Conservation (phyloP, 2,888 invertebrate genomes). For the Tyria jacobaeae region DNA sequence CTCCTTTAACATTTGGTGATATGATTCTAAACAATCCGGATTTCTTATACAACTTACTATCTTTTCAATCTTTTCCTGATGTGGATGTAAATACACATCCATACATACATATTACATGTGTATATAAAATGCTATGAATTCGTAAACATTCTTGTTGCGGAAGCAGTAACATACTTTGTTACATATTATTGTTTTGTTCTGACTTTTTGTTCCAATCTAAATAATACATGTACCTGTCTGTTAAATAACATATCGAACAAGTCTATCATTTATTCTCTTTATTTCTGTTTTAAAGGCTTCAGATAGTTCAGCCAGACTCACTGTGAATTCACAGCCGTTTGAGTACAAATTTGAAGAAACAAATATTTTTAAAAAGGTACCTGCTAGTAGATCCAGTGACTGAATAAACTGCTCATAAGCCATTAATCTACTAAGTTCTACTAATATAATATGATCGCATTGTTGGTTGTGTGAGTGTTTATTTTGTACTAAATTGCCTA, state of each 20-base stretch:
- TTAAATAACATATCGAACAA: not conserved
- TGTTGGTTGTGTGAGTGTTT: too few species aligned
- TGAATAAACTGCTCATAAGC: too few species aligned
- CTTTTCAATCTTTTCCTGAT: constrained; percentile 14
- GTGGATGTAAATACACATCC: not conserved
- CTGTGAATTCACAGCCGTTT: too few species aligned
- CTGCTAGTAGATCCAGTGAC: too few species aligned
- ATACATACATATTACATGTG: not conserved
- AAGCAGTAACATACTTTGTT: constrained; percentile 19
- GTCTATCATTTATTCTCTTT: not conserved
- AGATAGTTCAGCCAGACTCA: too few species aligned
- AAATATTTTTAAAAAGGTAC: too few species aligned
- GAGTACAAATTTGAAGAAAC: too few species aligned
- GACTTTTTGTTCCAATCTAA: not conserved
- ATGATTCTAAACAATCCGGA: constrained; percentile 17
- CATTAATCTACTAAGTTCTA: too few species aligned
- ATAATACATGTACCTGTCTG: not conserved
- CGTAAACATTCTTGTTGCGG: constrained; percentile 15
- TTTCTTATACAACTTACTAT: constrained; percentile 20
- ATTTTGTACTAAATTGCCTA: too few species aligned
- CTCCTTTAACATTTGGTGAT: constrained; percentile 9
- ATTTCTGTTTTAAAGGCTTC: not conserved
- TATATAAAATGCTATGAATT: constrained; percentile 27
- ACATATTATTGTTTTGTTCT: not conserved
- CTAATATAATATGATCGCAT: too few species aligned